Evolutionary conservation across 30 jellyfish, hydroid and myxozoan species (phyloP), one percentile per base, ranked within the genome.

Genomic region (Pseudorhiza aurosa): DNA sequence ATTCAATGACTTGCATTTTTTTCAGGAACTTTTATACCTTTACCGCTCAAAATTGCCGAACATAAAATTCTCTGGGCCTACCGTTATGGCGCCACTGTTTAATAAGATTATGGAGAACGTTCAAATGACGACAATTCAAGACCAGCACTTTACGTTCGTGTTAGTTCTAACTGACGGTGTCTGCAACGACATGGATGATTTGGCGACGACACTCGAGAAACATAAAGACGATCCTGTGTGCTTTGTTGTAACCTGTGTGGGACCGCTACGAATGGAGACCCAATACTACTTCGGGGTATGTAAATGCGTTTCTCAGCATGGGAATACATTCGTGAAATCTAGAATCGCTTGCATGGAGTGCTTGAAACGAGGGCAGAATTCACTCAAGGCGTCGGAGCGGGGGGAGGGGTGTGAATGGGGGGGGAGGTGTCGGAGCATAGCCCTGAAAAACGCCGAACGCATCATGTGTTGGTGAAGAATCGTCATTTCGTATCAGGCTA

Each of bases 91-190:
- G 58, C 89, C 90, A 8, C 64, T 88, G 43, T 25, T 69, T 12
- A 45, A 62, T 28, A 58, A 62, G 24, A 68, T 83, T 1, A 29
- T 31, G 28, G 78, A 46, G 24, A 68, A 31, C 57, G 21, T 83
- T 19, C 56, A 56, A 15, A 39, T 45, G 17, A 30, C 37, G 11
- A 50, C 56, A 26, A 62, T 43, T 19, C 80, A 83, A 27, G 85
- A 68, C 22, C 69, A 63, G 14, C 84, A 70, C 33, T 88, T 49
- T 65, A 59, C 76, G 6, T 43, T 78, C 39, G 90, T 72, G 18
- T 40, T 88, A 21, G 46, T 88, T 58, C 58, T 88, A 12, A 78
- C 97, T 17, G 97, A 88, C 50, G 97, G 97, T 7, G 42, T 88
- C 0, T 42, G 85, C 74, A 88, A 88, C 57, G 97, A 88, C 44